Conservation (phyloP, 2,888 invertebrate genomes). For the Euzetes globulus region DNA sequence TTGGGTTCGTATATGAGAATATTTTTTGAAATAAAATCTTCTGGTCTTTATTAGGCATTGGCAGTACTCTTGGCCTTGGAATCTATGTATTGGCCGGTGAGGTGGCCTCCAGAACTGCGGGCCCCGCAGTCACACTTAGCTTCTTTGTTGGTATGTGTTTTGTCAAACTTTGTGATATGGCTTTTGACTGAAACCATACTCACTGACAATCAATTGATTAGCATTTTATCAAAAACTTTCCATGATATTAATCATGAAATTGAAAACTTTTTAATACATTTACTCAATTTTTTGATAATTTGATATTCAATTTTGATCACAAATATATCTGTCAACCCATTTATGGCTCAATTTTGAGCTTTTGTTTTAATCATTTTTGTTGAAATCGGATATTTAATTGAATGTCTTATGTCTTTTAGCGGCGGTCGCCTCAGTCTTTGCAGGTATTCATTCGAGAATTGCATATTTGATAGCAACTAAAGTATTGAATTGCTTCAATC, state of each 20-base stretch:
- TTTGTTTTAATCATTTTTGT: too few species aligned
- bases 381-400: neutral
- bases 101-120: constrained; percentile 75
- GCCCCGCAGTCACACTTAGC: constrained; percentile 82
- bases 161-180: neutral
- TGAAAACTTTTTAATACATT: neutral
- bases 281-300: neutral
- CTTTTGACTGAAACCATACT: neutral
- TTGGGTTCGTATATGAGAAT: constrained; percentile 52
- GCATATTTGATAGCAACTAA: neutral
- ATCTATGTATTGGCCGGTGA: constrained; percentile 89
- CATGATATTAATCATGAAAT: neutral
- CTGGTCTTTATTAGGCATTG: constrained; percentile 45
- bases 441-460: constrained; percentile 56
- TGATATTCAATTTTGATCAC: too few species aligned
- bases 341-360: too few species aligned
- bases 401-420: constrained; percentile 51
- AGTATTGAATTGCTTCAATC: neutral
- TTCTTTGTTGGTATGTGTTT: constrained; percentile 56
- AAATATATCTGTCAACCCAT: too few species aligned
- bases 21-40: neutral
- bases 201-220: neutral
- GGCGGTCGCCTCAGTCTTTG: constrained; percentile 83
- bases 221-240: neutral
- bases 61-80: constrained; percentile 69